phyloP scores from a whole-genome alignment of 2,888 invertebrate genomes.

The Netelia virgata region DNA sequence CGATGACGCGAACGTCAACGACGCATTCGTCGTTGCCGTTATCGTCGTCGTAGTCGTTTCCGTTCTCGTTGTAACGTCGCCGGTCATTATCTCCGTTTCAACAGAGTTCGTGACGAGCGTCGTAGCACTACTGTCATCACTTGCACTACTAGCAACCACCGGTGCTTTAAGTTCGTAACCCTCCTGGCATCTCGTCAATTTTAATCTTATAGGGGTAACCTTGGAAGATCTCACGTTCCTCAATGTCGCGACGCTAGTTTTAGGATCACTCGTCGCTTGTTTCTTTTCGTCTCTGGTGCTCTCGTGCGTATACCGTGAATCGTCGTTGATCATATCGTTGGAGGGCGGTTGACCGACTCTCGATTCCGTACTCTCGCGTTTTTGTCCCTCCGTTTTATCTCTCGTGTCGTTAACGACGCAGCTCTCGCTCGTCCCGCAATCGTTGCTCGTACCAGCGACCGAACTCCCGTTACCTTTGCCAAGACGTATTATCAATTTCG shows the following conservation, averaged over 20 bases:
- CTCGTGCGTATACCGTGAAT: constrained; percentile 63
- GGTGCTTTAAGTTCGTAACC: constrained; percentile 87
- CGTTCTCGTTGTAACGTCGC: background rate
- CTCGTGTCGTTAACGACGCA: constrained; percentile 40
- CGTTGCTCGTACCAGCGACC: constrained; percentile 32
- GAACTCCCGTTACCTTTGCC: constrained; percentile 80
- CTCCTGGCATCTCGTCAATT: constrained; percentile 92
- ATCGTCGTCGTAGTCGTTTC: constrained; percentile 16
- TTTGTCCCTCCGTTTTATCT: constrained; percentile 31
- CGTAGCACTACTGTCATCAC: constrained; percentile 64
- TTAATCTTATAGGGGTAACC: constrained; percentile 93
- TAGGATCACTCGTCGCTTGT: constrained; percentile 45
- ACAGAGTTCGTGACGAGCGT: constrained; percentile 60
- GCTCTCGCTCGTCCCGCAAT: constrained; percentile 40
- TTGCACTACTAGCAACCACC: constrained; percentile 72
- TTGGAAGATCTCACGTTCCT: constrained; percentile 89
- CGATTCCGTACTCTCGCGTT: constrained; percentile 70
- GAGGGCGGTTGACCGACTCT: constrained; percentile 75
- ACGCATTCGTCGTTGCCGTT: constrained; percentile 9
- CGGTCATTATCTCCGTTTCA: constrained; percentile 36
- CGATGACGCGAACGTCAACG: constrained; percentile 15
- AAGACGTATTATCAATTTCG: constrained; percentile 92
- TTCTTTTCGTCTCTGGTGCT: constrained; percentile 81
- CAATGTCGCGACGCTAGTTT: constrained; percentile 83
- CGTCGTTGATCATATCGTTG: constrained; percentile 71